These are phyloP conservation scores for Drosophila macrothrix DNA, from an alignment of 2,888 invertebrate genomes.

Conservation along the genomic window DNA sequence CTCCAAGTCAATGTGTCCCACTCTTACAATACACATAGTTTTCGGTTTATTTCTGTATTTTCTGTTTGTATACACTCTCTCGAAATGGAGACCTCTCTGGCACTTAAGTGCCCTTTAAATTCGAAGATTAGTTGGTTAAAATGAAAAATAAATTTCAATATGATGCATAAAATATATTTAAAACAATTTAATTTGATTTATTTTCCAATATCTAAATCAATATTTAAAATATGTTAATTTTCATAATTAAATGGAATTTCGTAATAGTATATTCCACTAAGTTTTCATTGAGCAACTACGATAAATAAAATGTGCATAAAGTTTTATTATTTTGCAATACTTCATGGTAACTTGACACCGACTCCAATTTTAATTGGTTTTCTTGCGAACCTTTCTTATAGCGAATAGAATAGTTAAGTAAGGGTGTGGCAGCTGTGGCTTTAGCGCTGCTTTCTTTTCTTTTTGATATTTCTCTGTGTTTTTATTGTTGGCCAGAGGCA, in stretches of 20 bases:
- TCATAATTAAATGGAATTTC: neutral
- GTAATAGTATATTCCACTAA: neutral
- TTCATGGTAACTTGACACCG: neutral
- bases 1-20: conserved; percentile 2
- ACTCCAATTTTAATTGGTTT: neutral
- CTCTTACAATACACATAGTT: conserved; percentile 39
- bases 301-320: neutral
- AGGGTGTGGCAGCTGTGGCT: conserved; percentile 39
- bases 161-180: neutral
- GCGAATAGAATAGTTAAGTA: neutral
- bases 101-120: neutral
- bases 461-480: conserved; percentile 39
- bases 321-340: neutral
- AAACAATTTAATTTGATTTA: neutral
- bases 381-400: neutral
- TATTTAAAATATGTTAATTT: neutral
- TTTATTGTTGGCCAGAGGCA: conserved; percentile 44
- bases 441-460: conserved; percentile 14
- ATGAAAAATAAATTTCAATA: neutral
- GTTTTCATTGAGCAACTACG: neutral
- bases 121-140: neutral
- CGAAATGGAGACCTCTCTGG: neutral
- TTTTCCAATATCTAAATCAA: neutral
- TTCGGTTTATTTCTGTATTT: conserved; percentile 30
- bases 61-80: conserved; percentile 26